Evolutionary conservation across 2,888 invertebrate genomes (phyloP), one percentile per base, ranked within the genome.

Genomic region (Apoderus coryli): DNA sequence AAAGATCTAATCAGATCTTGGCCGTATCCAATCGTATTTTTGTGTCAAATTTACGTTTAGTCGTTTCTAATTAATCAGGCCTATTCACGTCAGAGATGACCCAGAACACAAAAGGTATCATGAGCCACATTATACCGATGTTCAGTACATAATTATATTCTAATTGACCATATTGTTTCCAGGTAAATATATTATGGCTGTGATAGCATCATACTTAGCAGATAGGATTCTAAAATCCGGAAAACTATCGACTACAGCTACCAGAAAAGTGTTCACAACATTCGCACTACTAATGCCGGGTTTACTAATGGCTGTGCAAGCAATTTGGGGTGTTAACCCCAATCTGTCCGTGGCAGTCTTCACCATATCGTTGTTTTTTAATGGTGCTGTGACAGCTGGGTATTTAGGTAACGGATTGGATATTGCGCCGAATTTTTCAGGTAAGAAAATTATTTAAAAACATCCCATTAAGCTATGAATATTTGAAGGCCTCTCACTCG

Each of bases 361-460:
- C 56, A 84, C 84, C 0, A 53, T 71, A 22, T 79, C 84, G 1
- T 59, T 86, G 13, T 84, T 84, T 40, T 69, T 84, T 46, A 85
- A 85, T 56, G 88, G 88, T 11, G 82, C 77, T 0, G 82, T 85
- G 10, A 82, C 84, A 0, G 82, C 80, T 6, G 86, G 86, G 1
- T 86, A 85, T 54, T 65, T 85, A 14, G 78, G 84, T 38, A 86
- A 86, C 49, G 84, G 81, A 7, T 61, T 88, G 13, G 86, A 88
- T 46, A 84, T 88, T 44, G 85, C 86, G 3, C 86, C 86, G 1
- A 84, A 85, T 54, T 88, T 82, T 52, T 81, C 84, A 33, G 81
- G 88, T n/a, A n/a, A n/a, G n/a, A n/a, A n/a, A n/a, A n/a, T n/a
- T n/a, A n/a, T n/a, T n/a, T n/a, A n/a, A n/a, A n/a, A n/a, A n/a